Evolutionary conservation across 1,140 invertebrate species (phyloP).

Genomic region (Steinernema khuongi): DNA sequence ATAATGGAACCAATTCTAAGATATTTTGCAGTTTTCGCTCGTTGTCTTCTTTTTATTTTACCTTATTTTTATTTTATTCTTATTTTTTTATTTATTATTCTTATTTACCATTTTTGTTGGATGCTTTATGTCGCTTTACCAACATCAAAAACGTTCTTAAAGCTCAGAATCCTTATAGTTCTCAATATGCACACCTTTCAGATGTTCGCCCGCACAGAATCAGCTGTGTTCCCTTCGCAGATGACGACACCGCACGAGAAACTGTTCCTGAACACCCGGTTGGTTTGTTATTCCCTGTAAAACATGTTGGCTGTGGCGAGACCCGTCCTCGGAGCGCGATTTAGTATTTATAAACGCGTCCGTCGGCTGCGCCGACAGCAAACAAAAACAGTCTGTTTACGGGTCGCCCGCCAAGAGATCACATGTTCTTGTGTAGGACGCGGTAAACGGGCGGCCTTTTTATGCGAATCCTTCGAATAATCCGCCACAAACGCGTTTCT

Average conservation of each 20-base stretch:
- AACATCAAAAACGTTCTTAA: too few species aligned
- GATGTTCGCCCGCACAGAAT: constrained; percentile 1
- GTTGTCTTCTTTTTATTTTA: neutral
- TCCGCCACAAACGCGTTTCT: neutral
- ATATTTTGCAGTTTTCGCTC: neutral
- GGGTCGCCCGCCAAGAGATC: too few species aligned
- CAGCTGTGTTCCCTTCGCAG: neutral
- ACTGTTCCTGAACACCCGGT: neutral
- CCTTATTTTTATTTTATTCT: neutral
- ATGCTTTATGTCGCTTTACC: too few species aligned
- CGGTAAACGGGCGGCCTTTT: too few species aligned
- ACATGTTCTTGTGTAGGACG: too few species aligned
- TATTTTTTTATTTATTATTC: neutral
- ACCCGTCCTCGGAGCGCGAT: neutral
- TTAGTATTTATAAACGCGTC: neutral
- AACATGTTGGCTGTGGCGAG: neutral
- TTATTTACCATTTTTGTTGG: neutral
- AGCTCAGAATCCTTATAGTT: neutral
- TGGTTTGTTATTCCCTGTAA: neutral
- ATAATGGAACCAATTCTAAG: neutral
- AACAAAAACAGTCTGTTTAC: too few species aligned
- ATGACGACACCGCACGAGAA: neutral
- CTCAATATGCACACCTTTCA: neutral
- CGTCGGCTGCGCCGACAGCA: neutral
- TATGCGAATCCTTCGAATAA: neutral